Base-by-base conservation (phyloP, 1,140 invertebrate species). In the Camponotus pennsylvanicus region DNA sequence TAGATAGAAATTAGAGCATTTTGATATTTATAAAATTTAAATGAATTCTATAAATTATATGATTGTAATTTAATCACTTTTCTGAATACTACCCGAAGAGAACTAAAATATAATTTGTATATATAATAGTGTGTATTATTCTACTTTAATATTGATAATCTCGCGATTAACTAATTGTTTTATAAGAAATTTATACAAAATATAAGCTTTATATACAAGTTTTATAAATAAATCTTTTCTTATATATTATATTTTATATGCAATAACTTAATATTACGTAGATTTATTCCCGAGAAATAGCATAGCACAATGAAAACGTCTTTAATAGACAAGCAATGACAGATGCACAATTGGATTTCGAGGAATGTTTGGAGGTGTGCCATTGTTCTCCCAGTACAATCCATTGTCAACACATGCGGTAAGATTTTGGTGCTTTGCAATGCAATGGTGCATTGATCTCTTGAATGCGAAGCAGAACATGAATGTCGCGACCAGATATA, bases 301-400 rank as follows among this genome's bases (percentile, higher is more conserved):
- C 40, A 32, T 1, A 32, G 7, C 52, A 27, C 52, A 27, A 82
- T 82, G 18, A 69, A 73, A 59, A 18, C 2, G 45, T 34, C 21
- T 61, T 82, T 61, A 82, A 18, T n/a, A 61, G 4, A 21, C 13
- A 69, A 55, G 40, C 52, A 45, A 73, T 82, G 79, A 61, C 67
- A 82, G 67, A 55, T 71, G 67, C 40, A 34, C 52, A 61, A 82
- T 73, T 82, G 79, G 67, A 82, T 82, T 82, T 82, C 55, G 79
- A 71, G 66, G 66, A 42, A 73, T 55, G 79, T 82, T 82, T 73
- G 52, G 37, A 42, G 37, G 52, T 55, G 66, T 73, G 27, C 78
- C 15, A 82, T 82, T 82, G 79, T 73, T 82, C 67, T 61, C 52
- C 21, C 49, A 15, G 8, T 34, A 66, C 40, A 79, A 82, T n/a